Conservation (phyloP, 2,113 vertebrate genomes). For the Galemys pyrenaicus region DNA sequence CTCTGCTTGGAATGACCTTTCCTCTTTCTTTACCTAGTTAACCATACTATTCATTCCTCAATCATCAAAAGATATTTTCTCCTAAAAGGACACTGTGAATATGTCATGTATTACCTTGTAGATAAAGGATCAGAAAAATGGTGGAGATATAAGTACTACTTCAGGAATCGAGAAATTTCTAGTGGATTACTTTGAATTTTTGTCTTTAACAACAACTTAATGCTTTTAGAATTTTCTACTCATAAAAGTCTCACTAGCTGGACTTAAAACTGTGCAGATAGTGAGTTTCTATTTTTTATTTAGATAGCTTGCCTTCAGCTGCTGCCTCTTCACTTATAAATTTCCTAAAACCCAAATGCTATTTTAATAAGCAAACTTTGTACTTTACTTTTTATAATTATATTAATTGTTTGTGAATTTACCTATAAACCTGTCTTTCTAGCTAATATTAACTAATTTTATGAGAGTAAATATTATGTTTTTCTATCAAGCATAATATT, state of each 20-base stretch:
- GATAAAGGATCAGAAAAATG: constrained; percentile 19
- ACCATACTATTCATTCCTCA: not conserved
- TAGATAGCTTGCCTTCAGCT: not conserved
- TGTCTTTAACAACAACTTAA: not conserved
- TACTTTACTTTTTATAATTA: constrained; percentile 41
- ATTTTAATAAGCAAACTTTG: constrained; percentile 10
- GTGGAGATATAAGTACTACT: constrained; percentile 11
- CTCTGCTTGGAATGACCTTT: not conserved
- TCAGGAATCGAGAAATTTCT: constrained; percentile 40
- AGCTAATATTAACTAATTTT: not conserved
- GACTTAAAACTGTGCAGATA: not conserved
- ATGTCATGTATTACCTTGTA: not conserved
- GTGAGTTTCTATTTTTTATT: not conserved
- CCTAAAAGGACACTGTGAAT: not conserved
- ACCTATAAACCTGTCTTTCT: not conserved
- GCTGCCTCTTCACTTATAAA: not conserved
- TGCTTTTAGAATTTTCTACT: constrained; percentile 11
- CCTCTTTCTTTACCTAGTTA: not conserved
- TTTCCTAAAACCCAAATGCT: not conserved
- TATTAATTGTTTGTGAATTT: constrained; percentile 20
- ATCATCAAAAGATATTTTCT: not conserved
- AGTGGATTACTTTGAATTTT: not conserved
- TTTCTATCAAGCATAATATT: not conserved
- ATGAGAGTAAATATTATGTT: not conserved
- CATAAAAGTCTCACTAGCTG: not conserved